Base-by-base conservation (phyloP, 2,888 invertebrate species). In the Lathronympha strigana region DNA sequence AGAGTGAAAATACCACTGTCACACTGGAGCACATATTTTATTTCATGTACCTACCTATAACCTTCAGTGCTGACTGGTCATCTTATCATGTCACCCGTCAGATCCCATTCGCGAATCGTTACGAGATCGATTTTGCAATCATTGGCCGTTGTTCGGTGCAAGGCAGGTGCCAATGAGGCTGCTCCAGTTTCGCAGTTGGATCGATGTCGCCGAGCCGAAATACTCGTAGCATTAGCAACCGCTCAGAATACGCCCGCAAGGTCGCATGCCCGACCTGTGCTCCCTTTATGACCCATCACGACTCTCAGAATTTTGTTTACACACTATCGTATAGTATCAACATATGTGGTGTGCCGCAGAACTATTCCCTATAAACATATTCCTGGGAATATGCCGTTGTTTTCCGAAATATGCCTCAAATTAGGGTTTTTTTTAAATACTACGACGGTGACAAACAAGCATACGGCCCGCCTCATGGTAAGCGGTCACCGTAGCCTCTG, bases 131-230 rank as follows among this genome's bases (percentile, higher is more conserved):
- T 82, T 78, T 82, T 79, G 86, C 84, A 86, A 84, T 83, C 77
- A 76, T 77, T 77, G 81, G 78, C 75, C 71, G 75, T 72, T 71
- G 71, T 69, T 71, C 71, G 78, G 77, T 85, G 84, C 84, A 85
- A 77, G 76, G 77, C 80, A 83, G 83, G 84, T 88, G 88, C 87
- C 88, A 88, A 88, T 80, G 83, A 82, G 81, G 82, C 66, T 84
- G 86, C 84, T 86, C 83, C 80, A 88, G 82, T 86, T 86, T 78
- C 76, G 74, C 76, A 45, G 63, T 77, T 75, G 81, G 81, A 85
- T 86, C 84, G 85, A 87, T 87, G 85, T 84, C 82, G 80, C 75
- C 74, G 76, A 68, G 81, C 82, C 82, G 82, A 88, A 90, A 88
- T 88, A n/a, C n/a, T n/a, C n/a, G n/a, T n/a, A 89, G 84, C 72